Conservation (phyloP, 2,797 vertebrate genomes). For the Aplochiton taeniatus region DNA sequence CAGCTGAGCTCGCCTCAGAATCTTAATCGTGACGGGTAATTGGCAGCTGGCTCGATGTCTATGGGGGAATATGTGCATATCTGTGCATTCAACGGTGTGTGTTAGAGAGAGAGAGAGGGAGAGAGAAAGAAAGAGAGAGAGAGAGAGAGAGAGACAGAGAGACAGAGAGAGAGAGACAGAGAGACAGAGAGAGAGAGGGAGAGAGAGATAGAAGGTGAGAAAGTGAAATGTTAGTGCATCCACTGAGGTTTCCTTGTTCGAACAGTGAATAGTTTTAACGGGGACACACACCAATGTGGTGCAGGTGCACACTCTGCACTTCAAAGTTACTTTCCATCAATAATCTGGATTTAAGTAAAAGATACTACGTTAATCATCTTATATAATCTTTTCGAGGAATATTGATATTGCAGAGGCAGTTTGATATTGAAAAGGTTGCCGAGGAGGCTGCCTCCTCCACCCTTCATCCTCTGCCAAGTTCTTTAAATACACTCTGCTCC, state of each 20-base stretch:
- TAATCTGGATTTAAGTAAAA: too few relatives aligned
- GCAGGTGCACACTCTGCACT: too few relatives aligned
- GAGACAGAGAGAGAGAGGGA: constrained; percentile 18
- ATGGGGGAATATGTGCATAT: constrained; percentile 16
- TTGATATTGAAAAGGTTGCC: constrained; percentile 25
- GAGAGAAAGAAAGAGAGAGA: constrained; percentile 1
- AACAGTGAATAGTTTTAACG: too few relatives aligned
- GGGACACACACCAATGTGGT: too few relatives aligned
- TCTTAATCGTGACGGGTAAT: constrained; percentile 64
- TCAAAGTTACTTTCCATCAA: too few relatives aligned
- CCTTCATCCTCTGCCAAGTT: constrained; percentile 33
- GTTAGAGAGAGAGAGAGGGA: constrained; percentile 12
- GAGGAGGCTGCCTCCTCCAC: constrained; percentile 32
- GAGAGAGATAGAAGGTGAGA: too few relatives aligned
- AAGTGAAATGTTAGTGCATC: too few relatives aligned
- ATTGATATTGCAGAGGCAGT: constrained; percentile 23
- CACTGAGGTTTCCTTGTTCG: too few relatives aligned
- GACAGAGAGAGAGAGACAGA: not conserved
- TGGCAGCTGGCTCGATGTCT: constrained; percentile 36
- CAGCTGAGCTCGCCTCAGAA: constrained; percentile 59
- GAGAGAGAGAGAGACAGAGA: too few relatives aligned
- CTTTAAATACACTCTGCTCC: constrained; percentile 33
- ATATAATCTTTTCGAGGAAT: constrained; percentile 8
- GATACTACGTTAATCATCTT: not conserved
- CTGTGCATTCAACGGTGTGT: constrained; percentile 12